phyloP scores from a whole-genome alignment of 2,888 invertebrate species.

The Chalcis sispes region DNA sequence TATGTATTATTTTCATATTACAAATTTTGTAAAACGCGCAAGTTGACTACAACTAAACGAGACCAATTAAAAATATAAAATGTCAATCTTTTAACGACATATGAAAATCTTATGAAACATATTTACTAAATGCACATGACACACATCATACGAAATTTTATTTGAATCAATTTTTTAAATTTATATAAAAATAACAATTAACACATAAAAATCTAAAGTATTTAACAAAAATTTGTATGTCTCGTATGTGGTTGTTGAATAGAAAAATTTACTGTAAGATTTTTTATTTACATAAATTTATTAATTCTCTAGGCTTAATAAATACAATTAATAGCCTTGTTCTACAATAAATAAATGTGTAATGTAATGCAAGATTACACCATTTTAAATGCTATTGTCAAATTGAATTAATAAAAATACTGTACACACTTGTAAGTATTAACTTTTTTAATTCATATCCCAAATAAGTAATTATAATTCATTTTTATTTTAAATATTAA shows the following conservation, averaged over 20 bases:
- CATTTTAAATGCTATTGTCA: constrained; percentile 10
- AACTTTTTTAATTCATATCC: too few relatives aligned
- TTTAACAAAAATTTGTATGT: neutral
- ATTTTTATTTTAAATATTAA: too few relatives aligned
- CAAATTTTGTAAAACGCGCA: neutral
- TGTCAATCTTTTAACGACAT: neutral
- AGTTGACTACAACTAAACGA: neutral
- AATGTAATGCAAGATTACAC: constrained; percentile 5
- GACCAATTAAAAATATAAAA: neutral
- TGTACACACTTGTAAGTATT: too few relatives aligned
- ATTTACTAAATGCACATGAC: neutral
- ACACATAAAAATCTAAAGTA: constrained; percentile 1
- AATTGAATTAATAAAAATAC: constrained; percentile 27
- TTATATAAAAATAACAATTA: neutral
- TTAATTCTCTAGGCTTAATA: neutral
- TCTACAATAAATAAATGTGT: constrained; percentile 10
- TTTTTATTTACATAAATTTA: constrained; percentile 8
- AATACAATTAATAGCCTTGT: neutral
- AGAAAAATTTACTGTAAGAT: neutral
- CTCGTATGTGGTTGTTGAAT: constrained; percentile 17
- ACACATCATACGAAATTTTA: neutral
- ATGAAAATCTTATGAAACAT: neutral
- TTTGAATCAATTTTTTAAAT: neutral
- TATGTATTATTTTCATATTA: neutral
- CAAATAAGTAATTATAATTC: too few relatives aligned